These are phyloP conservation scores for Petromus typicus DNA, from an alignment of 2,113 vertebrate genomes.

Conservation along the genomic window DNA sequence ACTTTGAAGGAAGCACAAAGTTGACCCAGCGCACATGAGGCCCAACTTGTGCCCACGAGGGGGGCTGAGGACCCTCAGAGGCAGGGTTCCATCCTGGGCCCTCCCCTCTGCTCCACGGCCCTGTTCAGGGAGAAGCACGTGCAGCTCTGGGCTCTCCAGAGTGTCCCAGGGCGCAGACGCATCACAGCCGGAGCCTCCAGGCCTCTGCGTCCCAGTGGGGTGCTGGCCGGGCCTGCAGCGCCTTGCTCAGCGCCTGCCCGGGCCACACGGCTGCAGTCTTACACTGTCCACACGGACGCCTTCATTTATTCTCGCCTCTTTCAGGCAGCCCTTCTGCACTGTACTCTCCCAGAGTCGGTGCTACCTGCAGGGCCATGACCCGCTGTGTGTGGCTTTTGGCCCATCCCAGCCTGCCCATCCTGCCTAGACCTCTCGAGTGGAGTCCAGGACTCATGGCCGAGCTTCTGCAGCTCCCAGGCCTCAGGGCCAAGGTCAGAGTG, in stretches of 20 bases:
- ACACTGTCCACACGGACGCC: neutral
- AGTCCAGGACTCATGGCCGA: rapidly evolving
- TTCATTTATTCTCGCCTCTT: neutral
- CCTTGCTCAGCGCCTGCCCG: neutral
- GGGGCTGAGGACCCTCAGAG: neutral
- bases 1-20: neutral
- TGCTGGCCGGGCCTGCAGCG: neutral
- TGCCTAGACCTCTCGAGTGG: neutral
- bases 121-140: neutral
- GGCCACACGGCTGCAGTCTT: rapidly evolving
- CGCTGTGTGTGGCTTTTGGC: rapidly evolving
- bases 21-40: neutral
- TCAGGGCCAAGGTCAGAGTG: neutral
- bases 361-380: too few relatives aligned
- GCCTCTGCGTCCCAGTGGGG: neutral
- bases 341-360: neutral
- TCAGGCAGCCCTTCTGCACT: rapidly evolving
- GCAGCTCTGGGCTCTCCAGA: neutral
- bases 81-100: neutral
- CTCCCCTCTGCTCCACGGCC: neutral
- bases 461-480: neutral
- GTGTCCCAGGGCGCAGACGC: neutral
- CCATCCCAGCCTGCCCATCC: too few relatives aligned
- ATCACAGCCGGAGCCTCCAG: neutral
- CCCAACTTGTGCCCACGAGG: too few relatives aligned